A percentile compares a stretch with the other conserved stretches of the same genome.
Evolutionary conservation across 2,888 invertebrate genomes (phyloP).

Genomic region (Chesias legatella): DNA sequence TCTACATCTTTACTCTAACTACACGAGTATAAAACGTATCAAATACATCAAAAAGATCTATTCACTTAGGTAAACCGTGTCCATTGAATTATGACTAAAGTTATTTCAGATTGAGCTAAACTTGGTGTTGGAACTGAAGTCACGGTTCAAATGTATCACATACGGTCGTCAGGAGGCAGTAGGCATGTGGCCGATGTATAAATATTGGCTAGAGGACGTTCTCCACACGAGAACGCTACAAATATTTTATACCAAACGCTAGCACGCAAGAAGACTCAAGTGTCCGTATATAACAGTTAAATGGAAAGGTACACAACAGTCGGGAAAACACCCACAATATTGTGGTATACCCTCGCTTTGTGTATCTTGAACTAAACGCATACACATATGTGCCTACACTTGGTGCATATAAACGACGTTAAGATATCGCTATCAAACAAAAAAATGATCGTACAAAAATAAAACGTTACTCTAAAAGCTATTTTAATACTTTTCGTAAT

Average conservation of each 20-base stretch:
- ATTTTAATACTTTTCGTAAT: slow-evolving; percentile 50
- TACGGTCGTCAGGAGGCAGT: slow-evolving; percentile 43
- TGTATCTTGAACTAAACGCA: slow-evolving; percentile 50
- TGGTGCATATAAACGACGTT: slow-evolving; percentile 49
- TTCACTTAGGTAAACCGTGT: slow-evolving; percentile 44
- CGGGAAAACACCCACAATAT: slow-evolving; percentile 49
- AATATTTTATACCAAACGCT: slow-evolving; percentile 22
- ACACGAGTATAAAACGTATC: slow-evolving; percentile 76
- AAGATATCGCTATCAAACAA: slow-evolving; percentile 42
- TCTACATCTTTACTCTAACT: slow-evolving; percentile 60
- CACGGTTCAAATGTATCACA: slow-evolving; percentile 59
- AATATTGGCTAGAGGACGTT: slow-evolving; percentile 39
- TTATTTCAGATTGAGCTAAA: slow-evolving; percentile 17
- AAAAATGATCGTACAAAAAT: slow-evolving; percentile 66
- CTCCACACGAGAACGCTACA: slow-evolving; percentile 35
- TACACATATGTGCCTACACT: slow-evolving; percentile 55
- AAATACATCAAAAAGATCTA: slow-evolving; percentile 74
- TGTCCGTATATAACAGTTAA: slow-evolving; percentile 18
- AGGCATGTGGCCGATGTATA: slow-evolving; percentile 38
- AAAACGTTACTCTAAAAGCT: slow-evolving; percentile 52
- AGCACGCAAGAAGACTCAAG: slow-evolving; percentile 6
- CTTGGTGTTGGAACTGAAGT: slow-evolving; percentile 34
- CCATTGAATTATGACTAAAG: slow-evolving; percentile 50
- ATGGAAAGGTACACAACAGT: slow-evolving; percentile 24
- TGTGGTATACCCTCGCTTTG: slow-evolving; percentile 37